Evolutionary conservation across 2,888 invertebrate species (phyloP), one percentile per base, ranked within the genome.

Genomic region (Fragum whitleyi): DNA sequence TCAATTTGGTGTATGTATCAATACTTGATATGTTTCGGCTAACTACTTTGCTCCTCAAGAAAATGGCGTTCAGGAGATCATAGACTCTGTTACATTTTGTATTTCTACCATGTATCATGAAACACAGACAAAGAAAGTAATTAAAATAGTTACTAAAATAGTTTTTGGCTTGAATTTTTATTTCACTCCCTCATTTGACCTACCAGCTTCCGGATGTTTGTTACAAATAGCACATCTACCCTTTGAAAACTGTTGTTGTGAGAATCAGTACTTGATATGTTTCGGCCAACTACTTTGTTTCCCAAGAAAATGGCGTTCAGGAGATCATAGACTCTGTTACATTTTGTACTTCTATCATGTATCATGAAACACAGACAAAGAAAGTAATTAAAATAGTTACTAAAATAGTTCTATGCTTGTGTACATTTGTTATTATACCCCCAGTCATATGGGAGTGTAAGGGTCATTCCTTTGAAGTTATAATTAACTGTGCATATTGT

Each of bases 241-340:
- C n/a, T n/a, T n/a, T n/a, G n/a, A n/a, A n/a, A n/a, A n/a, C n/a
- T n/a, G n/a, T n/a, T n/a, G n/a, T n/a, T 36, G 32, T 36, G 9
- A 36, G 32, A 6, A 3, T 36, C 3, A 36, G 32, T 36, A 36
- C 32, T 36, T 36, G 32, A 36, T 36, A 36, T 36, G 32, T 36
- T 36, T 36, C 9, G 9, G 32, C 32, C 9, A 36, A 36, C 32
- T 6, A 9, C 32, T 36, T 47, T 57, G 57, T 29, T 74, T 57
- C 74, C 68, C 74, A 68, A 68, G 55, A 55, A 36, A 23, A 62
- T 42, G 65, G 28, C 39, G 23, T 59, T 74, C 74, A 57, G 57
- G 57, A 57, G 26, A 57, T 57, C 57, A 57, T 57, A 47, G 47
- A 47, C 11, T 21, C 9, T 6, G 39, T 65, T 42, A 42, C 42